Evolutionary conservation across 2,797 vertebrate genomes (phyloP).

Genomic region (Pelochelys cantorii): DNA sequence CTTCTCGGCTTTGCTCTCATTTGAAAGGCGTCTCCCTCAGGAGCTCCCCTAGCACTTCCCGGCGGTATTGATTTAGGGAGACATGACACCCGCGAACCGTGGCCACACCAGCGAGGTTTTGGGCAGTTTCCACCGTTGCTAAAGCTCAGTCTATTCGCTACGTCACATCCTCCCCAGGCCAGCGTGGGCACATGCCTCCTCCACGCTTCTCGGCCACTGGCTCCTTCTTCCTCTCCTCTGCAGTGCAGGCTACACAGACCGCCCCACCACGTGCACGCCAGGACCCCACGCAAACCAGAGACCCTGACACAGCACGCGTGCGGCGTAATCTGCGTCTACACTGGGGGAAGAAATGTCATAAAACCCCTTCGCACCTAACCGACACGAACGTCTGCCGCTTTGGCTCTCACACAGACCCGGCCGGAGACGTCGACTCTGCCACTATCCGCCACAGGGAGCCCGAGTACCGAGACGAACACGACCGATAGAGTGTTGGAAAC

Average conservation of each 20-base stretch:
- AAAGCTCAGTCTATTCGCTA: not conserved
- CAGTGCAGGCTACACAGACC: not conserved
- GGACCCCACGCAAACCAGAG: too few relatives aligned
- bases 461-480: not conserved
- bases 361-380: not conserved
- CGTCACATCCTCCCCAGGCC: not conserved
- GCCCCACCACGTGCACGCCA: not conserved
- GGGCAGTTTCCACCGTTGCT: not conserved
- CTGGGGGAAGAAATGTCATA: not conserved
- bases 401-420: not conserved
- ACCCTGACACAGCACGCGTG: not conserved
- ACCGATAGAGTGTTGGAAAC: not conserved
- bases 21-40: not conserved
- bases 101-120: not conserved
- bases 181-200: not conserved
- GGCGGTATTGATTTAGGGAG: not conserved
- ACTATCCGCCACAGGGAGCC: not conserved
- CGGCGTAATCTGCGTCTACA: not conserved
- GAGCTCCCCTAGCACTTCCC: not conserved
- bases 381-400: too few relatives aligned
- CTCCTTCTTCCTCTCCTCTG: not conserved
- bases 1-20: not conserved
- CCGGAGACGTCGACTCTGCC: not conserved
- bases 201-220: not conserved
- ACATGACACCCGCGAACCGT: not conserved